Evolutionary conservation across 2,888 invertebrate species (phyloP).

Genomic region (Diaprepes abbreviatus): DNA sequence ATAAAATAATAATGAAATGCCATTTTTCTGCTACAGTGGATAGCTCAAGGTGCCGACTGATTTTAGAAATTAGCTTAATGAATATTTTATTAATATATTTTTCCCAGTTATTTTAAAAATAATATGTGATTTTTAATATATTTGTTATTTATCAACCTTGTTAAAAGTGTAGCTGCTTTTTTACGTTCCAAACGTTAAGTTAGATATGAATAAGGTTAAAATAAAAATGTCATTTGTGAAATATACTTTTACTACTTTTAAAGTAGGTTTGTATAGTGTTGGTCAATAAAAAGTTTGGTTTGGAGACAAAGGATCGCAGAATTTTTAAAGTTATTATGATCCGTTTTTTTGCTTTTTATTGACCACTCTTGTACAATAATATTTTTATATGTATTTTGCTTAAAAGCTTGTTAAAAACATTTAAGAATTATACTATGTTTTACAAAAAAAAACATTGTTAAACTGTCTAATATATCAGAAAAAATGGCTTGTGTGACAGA

Average conservation of each 20-base stretch:
- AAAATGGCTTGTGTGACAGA: slow-evolving; percentile 17
- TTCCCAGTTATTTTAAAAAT: background rate
- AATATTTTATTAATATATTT: background rate
- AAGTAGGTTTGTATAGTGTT: background rate
- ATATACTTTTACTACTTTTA: background rate
- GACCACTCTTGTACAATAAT: background rate
- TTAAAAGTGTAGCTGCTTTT: background rate
- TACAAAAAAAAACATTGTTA: background rate
- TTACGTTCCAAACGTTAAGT: background rate
- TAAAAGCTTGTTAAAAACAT: background rate
- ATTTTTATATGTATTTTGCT: background rate
- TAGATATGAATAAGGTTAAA: background rate
- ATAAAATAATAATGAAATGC: slow-evolving; percentile 27
- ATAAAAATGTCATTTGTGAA: slow-evolving; percentile 1
- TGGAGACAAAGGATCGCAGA: too few species aligned
- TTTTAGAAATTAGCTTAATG: slow-evolving; percentile 19
- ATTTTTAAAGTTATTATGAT: too few species aligned
- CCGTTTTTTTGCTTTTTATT: too few species aligned
- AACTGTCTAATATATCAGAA: slow-evolving; percentile 31
- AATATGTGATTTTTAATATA: slow-evolving; percentile 8
- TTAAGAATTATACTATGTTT: background rate
- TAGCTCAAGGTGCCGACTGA: slow-evolving; percentile 33
- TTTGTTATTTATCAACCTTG: slow-evolving; percentile 4
- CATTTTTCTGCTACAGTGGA: slow-evolving; percentile 42
- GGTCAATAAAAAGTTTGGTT: too few species aligned